These are phyloP conservation scores for Chrysochloris asiatica DNA, from an alignment of 2,113 vertebrate species.

Conservation along the genomic window DNA sequence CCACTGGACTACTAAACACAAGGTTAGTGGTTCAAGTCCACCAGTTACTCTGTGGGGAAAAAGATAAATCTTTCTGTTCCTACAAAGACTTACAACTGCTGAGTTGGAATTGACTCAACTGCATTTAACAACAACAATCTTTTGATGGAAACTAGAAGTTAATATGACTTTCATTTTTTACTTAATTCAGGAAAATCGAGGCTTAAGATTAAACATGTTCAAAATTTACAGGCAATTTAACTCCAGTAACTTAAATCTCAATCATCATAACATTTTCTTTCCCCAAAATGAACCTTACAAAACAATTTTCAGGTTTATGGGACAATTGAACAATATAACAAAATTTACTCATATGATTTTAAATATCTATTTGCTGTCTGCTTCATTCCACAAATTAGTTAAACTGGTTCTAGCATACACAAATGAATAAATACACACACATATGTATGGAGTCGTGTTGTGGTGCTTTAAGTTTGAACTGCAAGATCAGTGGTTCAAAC, in stretches of 20 bases:
- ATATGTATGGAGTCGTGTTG: too few species aligned
- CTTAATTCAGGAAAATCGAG: conserved; percentile 2
- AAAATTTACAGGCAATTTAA: background rate
- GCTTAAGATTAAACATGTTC: background rate
- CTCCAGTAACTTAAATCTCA: background rate
- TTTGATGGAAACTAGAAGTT: background rate
- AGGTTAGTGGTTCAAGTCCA: too few species aligned
- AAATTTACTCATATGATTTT: background rate
- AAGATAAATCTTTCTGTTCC: too few species aligned
- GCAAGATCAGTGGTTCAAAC: too few species aligned
- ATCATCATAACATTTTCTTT: background rate
- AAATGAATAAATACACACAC: background rate
- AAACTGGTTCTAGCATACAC: background rate
- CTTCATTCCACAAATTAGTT: background rate
- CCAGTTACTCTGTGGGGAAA: too few species aligned
- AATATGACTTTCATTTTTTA: background rate
- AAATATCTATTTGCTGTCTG: background rate
- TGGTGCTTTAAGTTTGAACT: too few species aligned
- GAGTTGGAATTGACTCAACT: too few species aligned
- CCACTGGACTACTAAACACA: too few species aligned
- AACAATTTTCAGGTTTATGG: background rate
- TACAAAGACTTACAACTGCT: too few species aligned
- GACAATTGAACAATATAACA: background rate
- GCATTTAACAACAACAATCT: too few species aligned
- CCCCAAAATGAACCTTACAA: background rate